These are phyloP conservation scores for Xanthorhoe spadicearia DNA, from an alignment of 2,888 invertebrate genomes.

Conservation along the genomic window DNA sequence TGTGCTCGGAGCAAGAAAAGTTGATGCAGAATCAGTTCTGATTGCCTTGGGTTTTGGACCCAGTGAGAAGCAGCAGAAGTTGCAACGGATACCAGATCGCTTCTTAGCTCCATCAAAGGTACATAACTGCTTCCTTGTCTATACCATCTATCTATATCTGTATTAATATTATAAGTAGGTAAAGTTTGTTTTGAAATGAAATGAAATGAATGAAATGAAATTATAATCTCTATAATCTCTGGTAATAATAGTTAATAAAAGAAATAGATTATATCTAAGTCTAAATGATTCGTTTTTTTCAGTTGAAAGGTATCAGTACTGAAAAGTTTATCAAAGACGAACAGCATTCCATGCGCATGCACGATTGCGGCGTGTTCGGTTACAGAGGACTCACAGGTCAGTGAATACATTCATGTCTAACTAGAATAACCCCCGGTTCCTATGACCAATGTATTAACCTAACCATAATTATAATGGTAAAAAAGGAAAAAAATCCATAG, in stretches of 20 bases:
- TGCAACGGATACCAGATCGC: conserved; percentile 91
- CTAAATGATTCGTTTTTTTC: conserved; percentile 44
- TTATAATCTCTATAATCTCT: too few species aligned
- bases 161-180: too few species aligned
- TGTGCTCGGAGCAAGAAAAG: conserved; percentile 91
- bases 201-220: too few species aligned
- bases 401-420: conserved; percentile 26
- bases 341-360: conserved; percentile 88
- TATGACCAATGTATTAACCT: too few species aligned
- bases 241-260: too few species aligned
- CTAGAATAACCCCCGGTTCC: too few species aligned
- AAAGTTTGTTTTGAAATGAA: too few species aligned
- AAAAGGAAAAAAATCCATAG: too few species aligned
- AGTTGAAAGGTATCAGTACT: conserved; percentile 90
- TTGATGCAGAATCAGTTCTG: conserved; percentile 95
- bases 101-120: conserved; percentile 93
- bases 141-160: too few species aligned
- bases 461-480: too few species aligned
- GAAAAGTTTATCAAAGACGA: conserved; percentile 90
- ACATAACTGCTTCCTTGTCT: conserved; percentile 13
- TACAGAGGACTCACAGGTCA: conserved; percentile 91
- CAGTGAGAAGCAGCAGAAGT: conserved; percentile 86
- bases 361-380: conserved; percentile 90
- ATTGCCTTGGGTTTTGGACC: conserved; percentile 93
- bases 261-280: too few species aligned